Base-by-base conservation (phyloP, 1,140 invertebrate species). In the Heliconius hewitsoni region DNA sequence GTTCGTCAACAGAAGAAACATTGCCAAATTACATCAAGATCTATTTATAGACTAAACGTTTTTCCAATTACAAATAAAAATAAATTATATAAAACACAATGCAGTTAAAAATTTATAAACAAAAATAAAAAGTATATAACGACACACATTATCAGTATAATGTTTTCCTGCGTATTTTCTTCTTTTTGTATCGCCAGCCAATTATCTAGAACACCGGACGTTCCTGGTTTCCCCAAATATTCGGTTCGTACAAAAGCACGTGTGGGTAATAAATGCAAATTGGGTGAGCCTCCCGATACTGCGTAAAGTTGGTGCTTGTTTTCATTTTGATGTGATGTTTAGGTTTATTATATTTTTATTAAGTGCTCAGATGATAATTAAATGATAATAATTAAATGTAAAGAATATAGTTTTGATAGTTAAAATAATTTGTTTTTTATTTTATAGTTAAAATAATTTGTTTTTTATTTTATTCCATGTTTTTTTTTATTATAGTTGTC, bases 261-360 rank as follows among this genome's bases (percentile, higher is more conserved):
- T 87, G 83, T 83, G 76, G 73, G 84, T 85, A 89, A 89, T 88
- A 88, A 86, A 89, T 89, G 88, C 86, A 89, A 89, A 89, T 88
- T 88, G 87, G 82, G 78, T 76, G 77, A 79, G 81, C 77, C 83
- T 80, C 86, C 85, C 85, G 80, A 83, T 87, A 86, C 80, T 81
- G 80, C 78, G 83, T 85, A 81, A 82, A 87, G 83, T 83, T 84
- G 77, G 82, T 79, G 42, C 30, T 42, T 42, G 73, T 78, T 78
- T 80, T 75, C 77, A 77, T 77, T 79, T 50, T 37, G 3, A 18
- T 6, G 9, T 66, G 4, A 27, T 1, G 3, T 66, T 66, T 66
- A 66, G 9, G 3, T 66, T 27, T 66, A 13, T 27, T 27, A n/a
- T 30, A 66, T 66, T 30, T 8, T 66, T 57, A 23, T n/a, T 57